phyloP scores from a whole-genome alignment of 2,888 invertebrate genomes.

The Apantesis nais region DNA sequence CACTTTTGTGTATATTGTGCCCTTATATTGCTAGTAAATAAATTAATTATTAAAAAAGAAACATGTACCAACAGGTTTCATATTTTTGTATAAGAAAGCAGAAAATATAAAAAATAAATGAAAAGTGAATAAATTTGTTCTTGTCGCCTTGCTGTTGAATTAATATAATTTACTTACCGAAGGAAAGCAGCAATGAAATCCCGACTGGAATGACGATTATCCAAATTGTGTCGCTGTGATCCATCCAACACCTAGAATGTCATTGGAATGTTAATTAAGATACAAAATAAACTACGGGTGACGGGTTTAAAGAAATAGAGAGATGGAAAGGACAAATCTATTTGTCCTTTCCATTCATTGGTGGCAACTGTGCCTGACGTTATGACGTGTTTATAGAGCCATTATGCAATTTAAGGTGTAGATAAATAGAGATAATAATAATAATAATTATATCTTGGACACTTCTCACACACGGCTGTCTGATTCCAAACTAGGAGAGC shows the following conservation, averaged over 20 bases:
- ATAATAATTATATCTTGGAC: too few relatives aligned
- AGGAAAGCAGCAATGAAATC: slow-evolving; percentile 85
- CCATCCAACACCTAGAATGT: slow-evolving; percentile 88
- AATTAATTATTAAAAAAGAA: not conserved
- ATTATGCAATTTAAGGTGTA: too few relatives aligned
- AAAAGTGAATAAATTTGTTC: too few relatives aligned
- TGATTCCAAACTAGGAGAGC: too few relatives aligned
- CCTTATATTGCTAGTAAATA: not conserved
- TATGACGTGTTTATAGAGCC: too few relatives aligned
- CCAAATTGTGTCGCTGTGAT: slow-evolving; percentile 87
- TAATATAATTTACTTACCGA: slow-evolving; percentile 72
- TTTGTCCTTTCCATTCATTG: not conserved
- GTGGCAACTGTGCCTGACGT: not conserved
- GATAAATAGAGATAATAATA: too few relatives aligned
- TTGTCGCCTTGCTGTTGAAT: not conserved
- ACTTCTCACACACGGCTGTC: too few relatives aligned
- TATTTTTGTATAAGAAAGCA: not conserved
- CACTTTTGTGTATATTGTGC: not conserved
- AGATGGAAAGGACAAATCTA: not conserved
- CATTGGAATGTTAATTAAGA: slow-evolving; percentile 1
- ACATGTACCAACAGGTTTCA: too few relatives aligned
- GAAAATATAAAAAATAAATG: not conserved
- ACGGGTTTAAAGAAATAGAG: too few relatives aligned
- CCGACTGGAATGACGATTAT: slow-evolving; percentile 87
- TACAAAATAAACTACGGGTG: not conserved